These are phyloP conservation scores for Electrophaes corylata DNA, from an alignment of 2,888 invertebrate species.

Conservation along the genomic window DNA sequence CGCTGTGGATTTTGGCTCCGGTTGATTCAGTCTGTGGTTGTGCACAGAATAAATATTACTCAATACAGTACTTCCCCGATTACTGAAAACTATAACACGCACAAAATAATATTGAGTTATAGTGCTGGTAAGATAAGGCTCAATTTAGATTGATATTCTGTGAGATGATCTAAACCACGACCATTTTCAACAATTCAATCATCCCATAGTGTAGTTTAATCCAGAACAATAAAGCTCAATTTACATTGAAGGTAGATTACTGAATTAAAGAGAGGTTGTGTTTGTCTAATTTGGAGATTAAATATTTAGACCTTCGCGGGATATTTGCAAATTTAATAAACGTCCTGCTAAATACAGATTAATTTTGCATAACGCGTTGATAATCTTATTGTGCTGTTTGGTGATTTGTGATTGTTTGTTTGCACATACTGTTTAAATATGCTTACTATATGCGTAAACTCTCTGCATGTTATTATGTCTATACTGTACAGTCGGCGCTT, in stretches of 20 bases:
- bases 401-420: background rate
- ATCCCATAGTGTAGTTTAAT: background rate
- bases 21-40: constrained; percentile 6
- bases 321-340: constrained; percentile 16
- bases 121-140: background rate
- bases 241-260: background rate
- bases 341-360: constrained; percentile 15
- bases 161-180: background rate
- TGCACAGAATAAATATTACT: background rate
- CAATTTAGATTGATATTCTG: background rate
- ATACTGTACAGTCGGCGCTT: no score
- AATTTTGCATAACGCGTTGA: constrained; percentile 17
- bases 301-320: background rate
- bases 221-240: background rate
- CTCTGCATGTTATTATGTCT: background rate
- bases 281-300: constrained; percentile 15
- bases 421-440: background rate
- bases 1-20: constrained; percentile 53
- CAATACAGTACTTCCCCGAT: background rate
- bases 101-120: background rate
- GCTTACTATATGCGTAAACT: background rate
- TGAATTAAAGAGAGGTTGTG: background rate
- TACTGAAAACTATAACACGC: background rate
- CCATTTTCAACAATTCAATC: background rate
- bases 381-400: constrained; percentile 2